phyloP scores from a whole-genome alignment of 2,113 vertebrate species.

The Emberiza fucata region DNA sequence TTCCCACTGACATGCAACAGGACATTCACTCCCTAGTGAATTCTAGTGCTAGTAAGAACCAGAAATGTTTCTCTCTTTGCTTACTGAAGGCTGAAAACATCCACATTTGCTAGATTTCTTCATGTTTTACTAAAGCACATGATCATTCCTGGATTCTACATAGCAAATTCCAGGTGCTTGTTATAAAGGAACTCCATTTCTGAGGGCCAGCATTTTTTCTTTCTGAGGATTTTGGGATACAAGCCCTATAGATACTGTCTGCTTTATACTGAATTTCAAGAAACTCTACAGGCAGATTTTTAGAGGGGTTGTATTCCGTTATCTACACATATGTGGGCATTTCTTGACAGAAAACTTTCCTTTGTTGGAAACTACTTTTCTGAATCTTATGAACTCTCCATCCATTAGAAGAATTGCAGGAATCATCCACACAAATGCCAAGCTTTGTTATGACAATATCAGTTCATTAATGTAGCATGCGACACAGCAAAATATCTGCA shows the following conservation, averaged over 20 bases:
- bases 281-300: background rate
- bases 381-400: background rate
- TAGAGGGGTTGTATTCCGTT: background rate
- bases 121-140: background rate
- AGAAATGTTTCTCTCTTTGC: background rate
- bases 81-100: background rate
- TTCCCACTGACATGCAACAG: background rate
- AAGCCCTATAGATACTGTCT: background rate
- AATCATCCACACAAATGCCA: background rate
- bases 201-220: background rate
- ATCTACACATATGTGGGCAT: background rate
- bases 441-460: background rate
- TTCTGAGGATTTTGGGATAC: background rate
- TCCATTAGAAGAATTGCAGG: background rate
- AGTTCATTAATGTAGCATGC: background rate
- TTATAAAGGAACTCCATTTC: background rate
- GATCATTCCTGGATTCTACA: background rate
- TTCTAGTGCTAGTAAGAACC: background rate
- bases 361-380: background rate
- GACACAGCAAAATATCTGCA: background rate
- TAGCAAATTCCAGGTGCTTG: background rate
- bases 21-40: background rate
- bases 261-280: background rate
- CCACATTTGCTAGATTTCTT: background rate
- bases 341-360: background rate